Conservation (phyloP, 1,140 invertebrate species). For the Heliconius congener region DNA sequence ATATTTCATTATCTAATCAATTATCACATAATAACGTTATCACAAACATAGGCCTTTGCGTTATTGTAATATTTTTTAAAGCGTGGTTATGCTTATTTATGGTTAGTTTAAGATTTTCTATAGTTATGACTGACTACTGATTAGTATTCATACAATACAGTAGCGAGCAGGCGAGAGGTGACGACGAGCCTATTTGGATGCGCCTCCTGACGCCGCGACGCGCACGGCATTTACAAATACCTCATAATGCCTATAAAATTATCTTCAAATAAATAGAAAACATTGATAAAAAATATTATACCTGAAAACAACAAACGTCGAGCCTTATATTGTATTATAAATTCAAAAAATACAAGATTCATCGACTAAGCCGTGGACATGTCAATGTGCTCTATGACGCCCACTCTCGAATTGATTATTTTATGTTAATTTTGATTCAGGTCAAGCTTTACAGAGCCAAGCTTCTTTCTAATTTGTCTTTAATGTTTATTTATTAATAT, state of each 20-base stretch:
- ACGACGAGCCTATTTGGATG: constrained; percentile 70
- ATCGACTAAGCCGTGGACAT: constrained; percentile 7
- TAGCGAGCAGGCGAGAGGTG: constrained; percentile 59
- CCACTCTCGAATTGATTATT: background rate
- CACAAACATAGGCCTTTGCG: constrained; percentile 14
- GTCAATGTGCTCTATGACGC: constrained; percentile 13
- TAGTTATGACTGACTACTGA: constrained; percentile 31
- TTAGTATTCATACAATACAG: constrained; percentile 72
- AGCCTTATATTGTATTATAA: constrained; percentile 11
- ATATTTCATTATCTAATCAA: background rate
- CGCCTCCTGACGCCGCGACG: constrained; percentile 49
- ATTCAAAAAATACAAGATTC: constrained; percentile 8
- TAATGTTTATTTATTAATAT: background rate
- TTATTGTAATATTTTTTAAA: constrained; percentile 50
- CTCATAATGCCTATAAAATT: constrained; percentile 51
- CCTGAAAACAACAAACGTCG: constrained; percentile 24
- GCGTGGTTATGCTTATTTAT: constrained; percentile 43
- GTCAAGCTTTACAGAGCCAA: background rate
- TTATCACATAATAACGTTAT: constrained; percentile 28
- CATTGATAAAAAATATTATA: constrained; percentile 42
- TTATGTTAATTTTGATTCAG: background rate
- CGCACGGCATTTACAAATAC: constrained; percentile 49
- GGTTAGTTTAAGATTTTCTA: constrained; percentile 30
- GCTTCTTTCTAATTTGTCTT: too few species aligned
- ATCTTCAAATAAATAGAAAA: constrained; percentile 65